Evolutionary conservation across 2,888 invertebrate genomes (phyloP), one percentile per base, ranked within the genome.

Genomic region (Pseudococcus longispinus): DNA sequence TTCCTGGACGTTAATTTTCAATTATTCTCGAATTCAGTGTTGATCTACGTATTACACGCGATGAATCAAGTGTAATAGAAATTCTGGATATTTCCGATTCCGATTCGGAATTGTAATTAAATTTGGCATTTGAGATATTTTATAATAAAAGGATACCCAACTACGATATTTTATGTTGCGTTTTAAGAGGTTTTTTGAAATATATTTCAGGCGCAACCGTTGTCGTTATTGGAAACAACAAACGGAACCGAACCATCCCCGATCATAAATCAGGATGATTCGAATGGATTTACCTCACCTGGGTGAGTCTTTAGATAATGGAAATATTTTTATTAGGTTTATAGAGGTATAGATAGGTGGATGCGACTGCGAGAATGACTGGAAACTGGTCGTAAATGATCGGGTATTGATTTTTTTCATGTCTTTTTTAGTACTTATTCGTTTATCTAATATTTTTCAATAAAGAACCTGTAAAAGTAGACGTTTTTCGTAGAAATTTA

Each of bases 161-260:
- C 51, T 23, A 23, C 9, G 9, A 23, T 20, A 74, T 74, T 29
- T 74, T 74, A 74, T 37, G 70, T 15, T 70, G 20, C 26, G 32
- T 74, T 23, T 29, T 74, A n/a, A 32, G 26, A 29, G 29, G 23
- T 32, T 80, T 80, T 77, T 80, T 65, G 20, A 18, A 11, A 26
- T 65, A 4, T 26, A 26, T 84, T 87, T 2, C 86, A 89, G 89
- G 89, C 89, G 29, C 89, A 89, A 87, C 89, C 89, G 18, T 88
- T 89, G 87, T 88, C 89, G 23, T 37, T 89, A 20, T 84, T 89
- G 74, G 89, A 89, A 65, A 87, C 89, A 0, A 89, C 89, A 37
- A 88, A 88, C 55, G 88, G 87, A 44, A 88, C 88, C n/a, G 89
- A 89, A 88, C 89, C 89, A 37, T 89, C 89, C 29, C 89, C 89